Evolutionary conservation across 2,888 invertebrate genomes (phyloP).

Genomic region (Trachelus iudaicus): DNA sequence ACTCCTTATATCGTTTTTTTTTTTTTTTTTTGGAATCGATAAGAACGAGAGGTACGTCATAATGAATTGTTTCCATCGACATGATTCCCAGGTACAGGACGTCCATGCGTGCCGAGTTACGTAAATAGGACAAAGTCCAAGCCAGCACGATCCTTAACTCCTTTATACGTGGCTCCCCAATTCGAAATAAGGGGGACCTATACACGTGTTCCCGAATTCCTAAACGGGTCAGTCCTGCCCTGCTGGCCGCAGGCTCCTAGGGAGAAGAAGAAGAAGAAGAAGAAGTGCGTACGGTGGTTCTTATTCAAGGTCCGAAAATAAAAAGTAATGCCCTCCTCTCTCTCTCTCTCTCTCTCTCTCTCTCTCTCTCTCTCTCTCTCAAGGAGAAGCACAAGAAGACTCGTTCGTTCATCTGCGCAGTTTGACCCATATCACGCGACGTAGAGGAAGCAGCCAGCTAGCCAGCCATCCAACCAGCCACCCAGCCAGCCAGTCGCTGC

Average conservation of each 20-base stretch:
- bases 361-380: not conserved
- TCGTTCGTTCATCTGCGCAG: conserved; percentile 25
- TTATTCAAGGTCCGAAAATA: conserved; percentile 42
- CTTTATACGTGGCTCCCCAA: not conserved
- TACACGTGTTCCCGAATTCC: conserved; percentile 42
- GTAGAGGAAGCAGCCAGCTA: not conserved
- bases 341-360: not conserved
- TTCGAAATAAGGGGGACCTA: conserved; percentile 31
- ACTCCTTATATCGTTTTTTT: not conserved
- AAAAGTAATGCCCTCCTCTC: conserved; percentile 16
- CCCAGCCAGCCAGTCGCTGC: not conserved
- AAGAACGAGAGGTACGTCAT: not conserved
- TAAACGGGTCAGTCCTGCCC: conserved; percentile 28
- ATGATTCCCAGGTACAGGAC: not conserved
- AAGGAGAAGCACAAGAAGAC: not conserved
- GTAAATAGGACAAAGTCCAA: not conserved
- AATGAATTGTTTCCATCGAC: not conserved
- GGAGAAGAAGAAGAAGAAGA: too few species aligned
- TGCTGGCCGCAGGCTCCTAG: conserved; percentile 14
- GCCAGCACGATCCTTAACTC: conserved; percentile 1
- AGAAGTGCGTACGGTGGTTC: too few species aligned
- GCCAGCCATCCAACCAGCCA: not conserved
- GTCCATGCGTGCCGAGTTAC: not conserved
- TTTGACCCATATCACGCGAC: conserved; percentile 44
- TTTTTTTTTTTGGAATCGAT: not conserved